Evolutionary conservation across 1,140 invertebrate species (phyloP), one percentile per base, ranked within the genome.

Genomic region (Lordiphosa stackelbergi): DNA sequence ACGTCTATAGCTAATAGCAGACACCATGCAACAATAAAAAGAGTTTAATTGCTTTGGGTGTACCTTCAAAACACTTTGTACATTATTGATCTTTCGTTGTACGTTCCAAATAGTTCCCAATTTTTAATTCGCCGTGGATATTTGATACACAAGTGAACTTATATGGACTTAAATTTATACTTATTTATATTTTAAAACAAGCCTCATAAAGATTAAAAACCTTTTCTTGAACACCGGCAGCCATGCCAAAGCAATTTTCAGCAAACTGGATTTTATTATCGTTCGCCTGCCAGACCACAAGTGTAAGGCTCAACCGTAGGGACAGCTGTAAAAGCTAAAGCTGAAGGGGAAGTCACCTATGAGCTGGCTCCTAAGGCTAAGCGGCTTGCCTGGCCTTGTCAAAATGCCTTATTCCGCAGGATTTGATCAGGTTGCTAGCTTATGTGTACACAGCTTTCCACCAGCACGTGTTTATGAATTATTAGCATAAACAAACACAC

Each of bases 131-230:
- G 16, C 16, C n/a, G n/a, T 16, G 16, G 16, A 2, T 16, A 1
- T 16, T 16, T 16, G 16, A 16, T 16, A 16, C 1, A 1, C 16
- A 16, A 16, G 16, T 16, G n/a, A n/a, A n/a, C n/a, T n/a, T n/a
- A n/a, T 19, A 3, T 19, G 19, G 2, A 19, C 19, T 19, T 19
- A 19, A 19, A 19, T 19, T 19, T 19, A 19, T 19, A 19, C 19
- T 19, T 24, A 24, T 24, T 24, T 24, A 24, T 5, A 5, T 24
- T 45, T 11, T 45, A 9, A 45, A 45, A 45, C 28, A 45, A 24
- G 22, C 42, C 28, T 45, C 42, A 45, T 45, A 45, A 45, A 45
- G 42, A 45, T 45, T 45, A 45, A 45, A 45, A 45, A 28, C 42
- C 42, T 28, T 45, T 45, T 24, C 22, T 45, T 45, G 42, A n/a